phyloP scores from a whole-genome alignment of 2,113 vertebrate species.

The Leucosticte australis region DNA sequence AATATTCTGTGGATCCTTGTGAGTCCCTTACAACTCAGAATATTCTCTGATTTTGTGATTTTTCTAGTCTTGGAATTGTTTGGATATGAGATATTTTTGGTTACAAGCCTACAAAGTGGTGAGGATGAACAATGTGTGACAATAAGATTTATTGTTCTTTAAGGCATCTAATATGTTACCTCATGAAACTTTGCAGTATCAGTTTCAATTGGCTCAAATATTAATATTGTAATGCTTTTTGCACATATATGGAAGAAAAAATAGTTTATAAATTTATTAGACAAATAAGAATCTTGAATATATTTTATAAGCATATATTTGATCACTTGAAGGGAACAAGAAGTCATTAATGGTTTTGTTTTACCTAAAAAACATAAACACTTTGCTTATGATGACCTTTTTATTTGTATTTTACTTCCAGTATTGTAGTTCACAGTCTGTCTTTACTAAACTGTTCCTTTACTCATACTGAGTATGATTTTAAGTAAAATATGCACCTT shows the following conservation, averaged over 20 bases:
- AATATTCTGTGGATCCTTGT: neutral
- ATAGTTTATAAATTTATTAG: neutral
- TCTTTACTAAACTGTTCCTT: neutral
- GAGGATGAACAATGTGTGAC: neutral
- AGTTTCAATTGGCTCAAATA: neutral
- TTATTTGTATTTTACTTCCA: neutral
- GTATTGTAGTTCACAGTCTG: neutral
- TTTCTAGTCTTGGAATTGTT: neutral
- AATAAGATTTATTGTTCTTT: neutral
- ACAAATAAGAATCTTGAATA: neutral
- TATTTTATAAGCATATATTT: neutral
- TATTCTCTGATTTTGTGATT: neutral
- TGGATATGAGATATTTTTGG: neutral
- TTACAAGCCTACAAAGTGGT: neutral
- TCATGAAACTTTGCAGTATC: neutral
- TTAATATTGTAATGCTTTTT: neutral
- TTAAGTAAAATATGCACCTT: neutral
- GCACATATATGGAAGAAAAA: neutral
- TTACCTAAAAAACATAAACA: neutral
- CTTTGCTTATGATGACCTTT: neutral
- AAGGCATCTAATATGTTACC: neutral
- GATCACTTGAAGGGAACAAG: neutral
- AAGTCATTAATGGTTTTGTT: neutral
- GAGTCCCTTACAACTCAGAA: neutral
- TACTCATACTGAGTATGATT: neutral